Conservation (phyloP, 2,113 vertebrate genomes). For the Proterorhinus semilunaris region DNA sequence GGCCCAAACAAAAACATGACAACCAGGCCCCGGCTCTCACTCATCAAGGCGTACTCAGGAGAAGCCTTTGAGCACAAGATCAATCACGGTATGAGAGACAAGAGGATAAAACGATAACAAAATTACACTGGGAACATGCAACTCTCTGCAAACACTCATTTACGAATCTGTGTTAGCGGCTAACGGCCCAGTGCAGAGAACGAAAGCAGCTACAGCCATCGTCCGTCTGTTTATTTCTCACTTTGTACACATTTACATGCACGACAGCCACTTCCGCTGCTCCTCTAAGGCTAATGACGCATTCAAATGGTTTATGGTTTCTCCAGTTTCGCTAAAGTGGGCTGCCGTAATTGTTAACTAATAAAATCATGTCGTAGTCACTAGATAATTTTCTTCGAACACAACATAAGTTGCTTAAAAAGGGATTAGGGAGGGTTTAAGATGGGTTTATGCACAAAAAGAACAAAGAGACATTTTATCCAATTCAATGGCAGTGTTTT, state of each 20-base stretch:
- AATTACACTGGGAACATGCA: constrained; percentile 38
- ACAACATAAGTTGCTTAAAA: background rate
- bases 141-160: constrained; percentile 15
- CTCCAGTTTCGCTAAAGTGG: background rate
- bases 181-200: constrained; percentile 26
- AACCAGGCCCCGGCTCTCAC: constrained; percentile 33
- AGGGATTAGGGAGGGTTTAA: background rate
- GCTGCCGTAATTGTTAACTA: background rate
- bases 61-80: constrained; percentile 55
- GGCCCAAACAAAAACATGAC: constrained; percentile 50
- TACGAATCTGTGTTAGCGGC: constrained; percentile 19
- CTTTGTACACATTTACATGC: constrained; percentile 1
- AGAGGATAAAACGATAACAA: constrained; percentile 41
- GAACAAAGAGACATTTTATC: background rate
- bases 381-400: background rate
- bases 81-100: constrained; percentile 53
- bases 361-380: background rate
- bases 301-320: background rate
- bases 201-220: constrained; percentile 21
- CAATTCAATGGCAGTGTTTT: no score
- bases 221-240: constrained; percentile 1
- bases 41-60: constrained; percentile 46
- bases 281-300: background rate
- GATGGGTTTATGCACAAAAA: background rate
- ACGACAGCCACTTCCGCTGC: background rate